Base-by-base conservation (phyloP, 1,140 invertebrate species). In the Subanguina moxae region DNA sequence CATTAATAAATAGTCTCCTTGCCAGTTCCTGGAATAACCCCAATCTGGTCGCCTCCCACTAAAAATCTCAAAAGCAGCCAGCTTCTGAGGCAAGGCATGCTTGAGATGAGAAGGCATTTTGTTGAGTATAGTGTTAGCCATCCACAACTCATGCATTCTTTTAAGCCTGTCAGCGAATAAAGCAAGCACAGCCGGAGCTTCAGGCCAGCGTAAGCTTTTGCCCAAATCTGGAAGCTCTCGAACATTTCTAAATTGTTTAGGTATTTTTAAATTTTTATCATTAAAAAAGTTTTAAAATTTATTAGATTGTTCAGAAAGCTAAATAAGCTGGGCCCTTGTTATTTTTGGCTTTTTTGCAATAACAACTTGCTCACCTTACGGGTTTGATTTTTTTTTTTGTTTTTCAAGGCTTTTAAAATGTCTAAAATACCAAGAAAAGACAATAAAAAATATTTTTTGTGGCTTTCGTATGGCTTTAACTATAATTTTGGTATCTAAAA, bases 21-120 rank as follows among this genome's bases (percentile, higher is more conserved):
- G 86, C 94, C 94, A 97, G 68, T 88, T 87, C 30, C 92, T 85
- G 3, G 87, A 86, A 58, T 90, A 88, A 0, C 94, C 93, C 89
- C 91, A 96, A 62, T 90, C 86, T 1, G 84, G 78, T 42, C 93
- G 87, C 67, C 90, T 88, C 0, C 89, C 88, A 59, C 87, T 86
- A 15, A 97, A 84, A 5, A 87, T 88, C 57, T 89, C 88, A 21
- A 89, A 90, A 0, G 92, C 90, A 21, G 88, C 87, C 71, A 94
- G 90, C 86, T 93, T 90, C 23, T 89, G 78, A 67, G 87, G 84
- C 56, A 95, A 86, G 80, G 92, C 89, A 0, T 91, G 90, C 90
- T 92, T 91, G 79, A 95, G 90, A 66, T 87, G 87, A 64, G 85
- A 86, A 0, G 92, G 92, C 73, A 93, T 88, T 58, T 88, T 88